A percentile compares a stretch with the other conserved stretches of the same genome.
Evolutionary conservation across 2,888 invertebrate genomes (phyloP).

Genomic region (Amorpha juglandis): DNA sequence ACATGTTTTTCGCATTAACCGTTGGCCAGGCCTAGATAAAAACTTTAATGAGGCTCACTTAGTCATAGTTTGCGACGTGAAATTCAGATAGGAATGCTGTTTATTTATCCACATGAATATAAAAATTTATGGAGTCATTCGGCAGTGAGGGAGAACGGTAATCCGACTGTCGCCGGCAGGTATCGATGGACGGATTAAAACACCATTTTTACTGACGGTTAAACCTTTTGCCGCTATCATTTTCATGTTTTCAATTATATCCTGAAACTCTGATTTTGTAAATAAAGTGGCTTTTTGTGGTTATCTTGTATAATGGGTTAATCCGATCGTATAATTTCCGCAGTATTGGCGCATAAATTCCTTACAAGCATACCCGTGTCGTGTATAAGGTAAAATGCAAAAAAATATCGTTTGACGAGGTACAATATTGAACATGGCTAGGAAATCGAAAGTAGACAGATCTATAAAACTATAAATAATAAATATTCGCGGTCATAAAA

Average conservation of each 20-base stretch:
- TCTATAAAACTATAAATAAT: conserved; percentile 77
- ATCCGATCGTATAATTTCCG: neutral
- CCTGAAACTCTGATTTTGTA: conserved; percentile 39
- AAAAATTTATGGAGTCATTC: conserved; percentile 52
- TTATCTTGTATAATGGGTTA: conserved; percentile 15
- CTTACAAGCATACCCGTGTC: neutral
- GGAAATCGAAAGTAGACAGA: conserved; percentile 59
- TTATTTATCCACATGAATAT: conserved; percentile 26
- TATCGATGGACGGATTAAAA: conserved; percentile 80
- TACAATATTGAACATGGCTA: conserved; percentile 46
- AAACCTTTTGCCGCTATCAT: conserved; percentile 63
- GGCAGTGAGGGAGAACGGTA: conserved; percentile 63
- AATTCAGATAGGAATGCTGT: conserved; percentile 4
- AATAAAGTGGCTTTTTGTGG: conserved; percentile 11
- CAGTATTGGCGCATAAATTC: neutral
- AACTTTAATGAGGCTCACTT: conserved; percentile 55
- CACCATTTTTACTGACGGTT: conserved; percentile 76
- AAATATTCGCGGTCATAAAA: conserved; percentile 77
- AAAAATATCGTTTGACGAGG: conserved; percentile 29
- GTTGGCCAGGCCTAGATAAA: conserved; percentile 51
- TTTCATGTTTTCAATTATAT: conserved; percentile 66
- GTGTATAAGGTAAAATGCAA: conserved; percentile 4
- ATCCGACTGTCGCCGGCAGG: conserved; percentile 75
- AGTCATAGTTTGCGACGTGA: conserved; percentile 13
- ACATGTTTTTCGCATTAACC: conserved; percentile 65